Evolutionary conservation across 2,797 vertebrate species (phyloP).

Genomic region (Manis pentadactyla): DNA sequence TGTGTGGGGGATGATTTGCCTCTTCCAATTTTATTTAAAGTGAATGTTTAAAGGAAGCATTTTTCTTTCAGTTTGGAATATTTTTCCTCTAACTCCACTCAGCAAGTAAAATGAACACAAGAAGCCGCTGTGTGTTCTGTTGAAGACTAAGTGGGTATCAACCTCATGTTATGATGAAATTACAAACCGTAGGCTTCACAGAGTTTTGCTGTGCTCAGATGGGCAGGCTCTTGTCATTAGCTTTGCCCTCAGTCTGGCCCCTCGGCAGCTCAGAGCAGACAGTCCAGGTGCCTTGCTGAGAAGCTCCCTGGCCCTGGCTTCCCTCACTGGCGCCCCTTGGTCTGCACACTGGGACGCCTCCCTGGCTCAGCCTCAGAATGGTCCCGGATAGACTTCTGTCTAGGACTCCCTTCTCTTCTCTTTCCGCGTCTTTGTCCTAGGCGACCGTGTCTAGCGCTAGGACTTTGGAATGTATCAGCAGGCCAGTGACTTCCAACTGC

Average conservation of each 20-base stretch:
- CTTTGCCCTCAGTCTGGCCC: too few species aligned
- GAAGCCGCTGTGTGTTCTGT: neutral
- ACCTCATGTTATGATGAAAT: too few species aligned
- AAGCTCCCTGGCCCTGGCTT: neutral
- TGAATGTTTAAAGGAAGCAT: neutral
- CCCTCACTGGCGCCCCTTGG: neutral
- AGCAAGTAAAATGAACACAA: neutral
- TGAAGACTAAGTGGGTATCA: neutral
- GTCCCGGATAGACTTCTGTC: neutral
- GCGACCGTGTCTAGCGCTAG: neutral
- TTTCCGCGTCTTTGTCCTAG: fast-evolving
- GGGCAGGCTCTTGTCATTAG: neutral
- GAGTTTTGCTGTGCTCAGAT: fast-evolving
- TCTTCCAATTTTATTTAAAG: neutral
- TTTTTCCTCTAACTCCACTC: neutral
- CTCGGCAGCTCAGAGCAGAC: fast-evolving
- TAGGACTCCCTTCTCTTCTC: neutral
- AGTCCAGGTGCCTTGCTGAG: fast-evolving
- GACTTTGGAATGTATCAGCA: neutral
- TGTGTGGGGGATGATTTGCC: neutral
- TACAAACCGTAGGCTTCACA: neutral
- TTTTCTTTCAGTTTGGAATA: neutral
- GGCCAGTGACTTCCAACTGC: fast-evolving
- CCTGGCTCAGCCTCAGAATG: fast-evolving
- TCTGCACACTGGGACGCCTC: neutral